These are phyloP conservation scores for Trachymyrmex cornetzi DNA, from an alignment of 1,140 invertebrate genomes.

Conservation along the genomic window DNA sequence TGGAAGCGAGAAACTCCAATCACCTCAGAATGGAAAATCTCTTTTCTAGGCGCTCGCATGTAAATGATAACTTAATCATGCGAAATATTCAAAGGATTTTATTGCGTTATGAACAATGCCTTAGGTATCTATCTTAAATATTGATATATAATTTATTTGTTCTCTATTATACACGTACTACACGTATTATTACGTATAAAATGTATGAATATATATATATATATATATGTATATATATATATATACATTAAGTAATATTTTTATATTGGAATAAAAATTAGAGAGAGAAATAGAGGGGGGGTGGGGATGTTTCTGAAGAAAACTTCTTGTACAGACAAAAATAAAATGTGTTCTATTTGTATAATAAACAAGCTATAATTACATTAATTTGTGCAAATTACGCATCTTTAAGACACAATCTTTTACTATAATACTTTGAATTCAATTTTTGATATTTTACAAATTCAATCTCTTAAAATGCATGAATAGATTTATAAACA, in stretches of 20 bases:
- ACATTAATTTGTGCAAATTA: background rate
- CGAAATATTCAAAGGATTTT: conserved; percentile 14
- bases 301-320: background rate
- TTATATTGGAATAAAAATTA: too few species aligned
- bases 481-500: background rate
- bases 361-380: background rate
- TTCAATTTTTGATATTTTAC: background rate
- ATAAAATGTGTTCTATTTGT: background rate
- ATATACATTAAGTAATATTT: too few species aligned
- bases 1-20: conserved; percentile 28
- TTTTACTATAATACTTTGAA: background rate
- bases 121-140: background rate
- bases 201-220: background rate
- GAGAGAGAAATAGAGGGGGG: too few species aligned
- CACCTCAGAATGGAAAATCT: background rate
- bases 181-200: background rate
- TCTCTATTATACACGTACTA: background rate
- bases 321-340: background rate
- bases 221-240: too few species aligned
- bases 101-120: background rate
- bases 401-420: background rate
- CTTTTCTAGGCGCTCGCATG: background rate
- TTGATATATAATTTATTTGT: background rate
- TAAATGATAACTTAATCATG: background rate
- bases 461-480: conserved; percentile 7